Evolutionary conservation across 2,797 vertebrate genomes (phyloP).

Genomic region (Sebastes melanostomus): DNA sequence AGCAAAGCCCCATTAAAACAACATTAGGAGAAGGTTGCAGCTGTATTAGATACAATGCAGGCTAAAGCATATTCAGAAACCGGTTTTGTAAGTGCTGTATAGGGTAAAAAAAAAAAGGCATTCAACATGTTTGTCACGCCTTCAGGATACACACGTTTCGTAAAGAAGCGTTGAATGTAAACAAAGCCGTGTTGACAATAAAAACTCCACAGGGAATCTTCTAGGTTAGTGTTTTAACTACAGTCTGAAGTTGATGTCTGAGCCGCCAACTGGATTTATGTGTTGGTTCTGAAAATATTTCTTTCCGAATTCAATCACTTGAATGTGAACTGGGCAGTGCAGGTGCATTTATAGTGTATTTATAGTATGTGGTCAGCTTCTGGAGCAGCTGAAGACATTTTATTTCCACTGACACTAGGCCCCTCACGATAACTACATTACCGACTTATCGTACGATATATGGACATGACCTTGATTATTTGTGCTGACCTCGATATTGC

Average conservation of each 20-base stretch:
- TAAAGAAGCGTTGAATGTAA: slow-evolving; percentile 3
- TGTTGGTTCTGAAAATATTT: neutral
- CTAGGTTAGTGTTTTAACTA: neutral
- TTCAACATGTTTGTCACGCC: neutral
- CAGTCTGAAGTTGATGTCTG: neutral
- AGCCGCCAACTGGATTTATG: neutral
- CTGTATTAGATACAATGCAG: neutral
- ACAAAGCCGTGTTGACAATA: slow-evolving; percentile 34
- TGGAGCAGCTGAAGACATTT: no score
- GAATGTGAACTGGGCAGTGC: no score
- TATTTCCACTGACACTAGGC: no score
- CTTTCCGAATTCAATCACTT: neutral
- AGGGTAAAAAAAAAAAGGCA: neutral
- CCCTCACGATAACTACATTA: no score
- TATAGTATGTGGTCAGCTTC: no score
- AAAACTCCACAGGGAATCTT: neutral
- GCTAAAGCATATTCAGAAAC: neutral
- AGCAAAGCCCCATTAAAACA: neutral
- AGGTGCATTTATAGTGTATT: no score
- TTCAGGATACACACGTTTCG: neutral
- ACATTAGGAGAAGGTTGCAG: neutral
- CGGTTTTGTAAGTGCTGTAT: neutral
- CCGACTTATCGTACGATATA: no score
- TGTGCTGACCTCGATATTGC: no score
- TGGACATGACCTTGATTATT: no score